phyloP scores from a whole-genome alignment of 2,113 vertebrate genomes.

The Erpornis zantholeuca region DNA sequence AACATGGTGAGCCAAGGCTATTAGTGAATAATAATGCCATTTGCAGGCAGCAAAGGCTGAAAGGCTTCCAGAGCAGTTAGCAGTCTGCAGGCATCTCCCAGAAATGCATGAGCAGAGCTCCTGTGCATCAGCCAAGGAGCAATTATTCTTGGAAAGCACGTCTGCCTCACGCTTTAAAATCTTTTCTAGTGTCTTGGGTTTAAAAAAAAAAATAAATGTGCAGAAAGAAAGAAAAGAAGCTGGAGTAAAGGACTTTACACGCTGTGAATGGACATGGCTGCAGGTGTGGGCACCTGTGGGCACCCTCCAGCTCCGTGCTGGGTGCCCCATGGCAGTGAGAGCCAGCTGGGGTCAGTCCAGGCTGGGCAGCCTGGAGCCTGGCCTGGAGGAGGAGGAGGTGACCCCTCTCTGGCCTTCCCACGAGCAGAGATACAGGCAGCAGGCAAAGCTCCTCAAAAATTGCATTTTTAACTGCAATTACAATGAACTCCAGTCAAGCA shows the following conservation, averaged over 20 bases:
- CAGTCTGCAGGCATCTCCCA: constrained; percentile 62
- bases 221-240: not conserved
- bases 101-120: constrained; percentile 57
- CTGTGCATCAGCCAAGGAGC: constrained; percentile 59
- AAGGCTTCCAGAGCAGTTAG: constrained; percentile 63
- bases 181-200: not conserved
- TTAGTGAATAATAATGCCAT: constrained; percentile 63
- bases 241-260: not conserved
- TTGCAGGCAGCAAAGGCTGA: constrained; percentile 58
- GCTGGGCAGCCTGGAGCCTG: not conserved
- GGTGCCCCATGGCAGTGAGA: not conserved
- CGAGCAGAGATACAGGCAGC: not conserved
- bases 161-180: constrained; percentile 21
- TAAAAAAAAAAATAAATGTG: not conserved
- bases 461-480: not conserved
- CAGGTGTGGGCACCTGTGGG: not conserved
- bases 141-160: constrained; percentile 58
- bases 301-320: not conserved
- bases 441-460: not conserved
- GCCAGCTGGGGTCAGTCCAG: not conserved
- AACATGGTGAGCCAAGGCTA: constrained; percentile 50
- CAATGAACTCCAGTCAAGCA: not conserved
- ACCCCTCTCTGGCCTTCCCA: not conserved
- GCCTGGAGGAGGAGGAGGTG: not conserved
- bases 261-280: not conserved